These are phyloP conservation scores for Cinara cedri DNA, from an alignment of 2,888 invertebrate genomes.

Conservation along the genomic window DNA sequence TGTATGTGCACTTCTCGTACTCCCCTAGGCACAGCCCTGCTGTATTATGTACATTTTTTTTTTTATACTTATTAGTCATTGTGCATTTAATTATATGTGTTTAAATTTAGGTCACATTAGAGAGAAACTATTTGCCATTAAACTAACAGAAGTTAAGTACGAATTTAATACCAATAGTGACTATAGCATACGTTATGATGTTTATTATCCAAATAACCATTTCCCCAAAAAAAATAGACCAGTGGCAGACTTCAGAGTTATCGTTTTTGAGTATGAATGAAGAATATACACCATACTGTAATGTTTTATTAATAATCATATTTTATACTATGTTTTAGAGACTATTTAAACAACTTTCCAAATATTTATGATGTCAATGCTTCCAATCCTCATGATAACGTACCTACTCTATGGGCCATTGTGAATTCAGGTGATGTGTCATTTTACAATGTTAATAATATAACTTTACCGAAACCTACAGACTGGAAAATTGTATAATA, in stretches of 20 bases:
- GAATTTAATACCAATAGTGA: neutral
- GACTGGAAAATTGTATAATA: conserved; percentile 44
- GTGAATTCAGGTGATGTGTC: conserved; percentile 65
- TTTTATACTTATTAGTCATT: neutral
- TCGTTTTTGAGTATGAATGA: conserved; percentile 63
- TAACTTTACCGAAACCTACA: conserved; percentile 36
- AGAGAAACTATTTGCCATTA: conserved; percentile 34
- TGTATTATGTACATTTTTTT: too few species aligned
- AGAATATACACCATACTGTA: neutral
- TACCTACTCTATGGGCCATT: conserved; percentile 65
- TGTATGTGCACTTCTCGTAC: too few species aligned
- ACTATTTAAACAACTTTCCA: conserved; percentile 27
- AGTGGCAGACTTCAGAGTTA: conserved; percentile 64
- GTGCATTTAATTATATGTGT: neutral
- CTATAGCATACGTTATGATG: conserved; percentile 63
- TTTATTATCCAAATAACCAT: conserved; percentile 64
- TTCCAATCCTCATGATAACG: conserved; percentile 61
- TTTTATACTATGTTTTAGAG: conserved; percentile 14
- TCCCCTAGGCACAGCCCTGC: too few species aligned
- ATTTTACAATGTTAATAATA: conserved; percentile 63
- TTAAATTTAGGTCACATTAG: conserved; percentile 3
- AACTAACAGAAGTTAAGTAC: neutral
- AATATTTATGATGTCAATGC: conserved; percentile 16
- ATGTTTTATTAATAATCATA: neutral
- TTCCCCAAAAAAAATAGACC: conserved; percentile 64